Conservation (phyloP, 2,888 invertebrate species). For the Mythimna albipuncta region DNA sequence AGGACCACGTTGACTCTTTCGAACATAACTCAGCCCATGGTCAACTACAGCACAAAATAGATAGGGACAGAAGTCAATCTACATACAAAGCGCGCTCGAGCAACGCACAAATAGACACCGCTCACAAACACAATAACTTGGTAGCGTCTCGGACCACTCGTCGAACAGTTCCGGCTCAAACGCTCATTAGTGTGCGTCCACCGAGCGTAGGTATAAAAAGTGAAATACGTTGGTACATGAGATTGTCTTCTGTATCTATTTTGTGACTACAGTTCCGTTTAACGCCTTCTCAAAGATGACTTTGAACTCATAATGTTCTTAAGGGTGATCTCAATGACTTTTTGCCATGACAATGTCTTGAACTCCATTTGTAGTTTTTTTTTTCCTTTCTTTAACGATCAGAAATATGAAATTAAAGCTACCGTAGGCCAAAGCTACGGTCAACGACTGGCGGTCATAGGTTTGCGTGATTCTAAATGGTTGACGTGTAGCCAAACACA, state of each 20-base stretch:
- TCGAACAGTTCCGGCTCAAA: too few species aligned
- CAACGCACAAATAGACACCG: too few species aligned
- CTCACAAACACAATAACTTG: too few species aligned
- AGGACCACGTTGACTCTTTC: too few species aligned
- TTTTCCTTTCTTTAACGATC: slow-evolving; percentile 12
- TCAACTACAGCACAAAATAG: neutral
- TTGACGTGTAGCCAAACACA: slow-evolving; percentile 3
- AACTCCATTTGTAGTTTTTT: slow-evolving; percentile 8
- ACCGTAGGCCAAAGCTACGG: slow-evolving; percentile 23
- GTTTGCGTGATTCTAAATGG: slow-evolving; percentile 9
- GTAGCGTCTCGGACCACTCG: too few species aligned
- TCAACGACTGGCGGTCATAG: slow-evolving; percentile 14
- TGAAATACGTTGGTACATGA: too few species aligned
- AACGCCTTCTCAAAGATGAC: neutral
- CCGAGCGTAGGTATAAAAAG: too few species aligned
- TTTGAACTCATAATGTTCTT: neutral
- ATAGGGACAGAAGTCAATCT: too few species aligned
- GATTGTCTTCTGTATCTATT: too few species aligned
- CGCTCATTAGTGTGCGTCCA: too few species aligned
- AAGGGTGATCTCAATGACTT: slow-evolving; percentile 6
- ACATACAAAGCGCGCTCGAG: too few species aligned
- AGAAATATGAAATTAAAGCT: slow-evolving; percentile 8
- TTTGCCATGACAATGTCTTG: neutral
- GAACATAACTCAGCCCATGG: too few species aligned
- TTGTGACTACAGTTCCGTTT: neutral